These are phyloP conservation scores for Scaptodrosophila lebanonensis DNA, from an alignment of 1,140 invertebrate genomes.

Conservation along the genomic window DNA sequence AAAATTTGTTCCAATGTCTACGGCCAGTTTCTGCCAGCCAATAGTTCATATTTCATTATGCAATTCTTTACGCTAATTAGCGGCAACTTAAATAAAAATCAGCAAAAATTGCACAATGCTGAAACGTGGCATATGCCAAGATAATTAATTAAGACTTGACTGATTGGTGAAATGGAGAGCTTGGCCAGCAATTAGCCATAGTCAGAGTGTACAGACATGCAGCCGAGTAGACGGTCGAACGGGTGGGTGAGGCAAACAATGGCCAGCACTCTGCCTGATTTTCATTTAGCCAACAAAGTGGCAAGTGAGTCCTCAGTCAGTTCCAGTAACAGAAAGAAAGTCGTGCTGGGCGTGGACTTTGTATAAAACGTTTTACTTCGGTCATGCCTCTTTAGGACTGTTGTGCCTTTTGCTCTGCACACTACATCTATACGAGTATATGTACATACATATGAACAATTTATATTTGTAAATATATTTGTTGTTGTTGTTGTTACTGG, in stretches of 20 bases:
- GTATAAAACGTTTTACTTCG: slow-evolving; percentile 34
- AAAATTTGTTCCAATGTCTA: no score
- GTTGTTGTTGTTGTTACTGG: slow-evolving; percentile 32
- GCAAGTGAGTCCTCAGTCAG: neutral
- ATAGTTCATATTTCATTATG: slow-evolving; percentile 1
- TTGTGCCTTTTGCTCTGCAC: slow-evolving; percentile 28
- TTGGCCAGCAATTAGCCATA: slow-evolving; percentile 50
- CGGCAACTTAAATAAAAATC: slow-evolving; percentile 58
- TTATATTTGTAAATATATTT: slow-evolving; percentile 10
- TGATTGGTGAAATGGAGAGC: slow-evolving; percentile 55
- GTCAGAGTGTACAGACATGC: slow-evolving; percentile 20
- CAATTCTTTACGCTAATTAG: slow-evolving; percentile 57
- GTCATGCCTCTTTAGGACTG: slow-evolving; percentile 16
- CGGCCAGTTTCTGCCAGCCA: neutral
- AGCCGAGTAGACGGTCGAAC: slow-evolving; percentile 13
- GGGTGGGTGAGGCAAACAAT: slow-evolving; percentile 32
- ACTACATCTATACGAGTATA: no score
- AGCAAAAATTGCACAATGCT: slow-evolving; percentile 51
- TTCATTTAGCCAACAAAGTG: slow-evolving; percentile 25
- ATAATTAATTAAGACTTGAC: slow-evolving; percentile 60
- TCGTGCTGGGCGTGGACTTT: slow-evolving; percentile 12
- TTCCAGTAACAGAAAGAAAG: neutral
- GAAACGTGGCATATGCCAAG: slow-evolving; percentile 51
- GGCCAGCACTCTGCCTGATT: slow-evolving; percentile 33
- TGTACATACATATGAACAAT: no score